phyloP scores from a whole-genome alignment of 2,888 invertebrate species.

The Troides helena region DNA sequence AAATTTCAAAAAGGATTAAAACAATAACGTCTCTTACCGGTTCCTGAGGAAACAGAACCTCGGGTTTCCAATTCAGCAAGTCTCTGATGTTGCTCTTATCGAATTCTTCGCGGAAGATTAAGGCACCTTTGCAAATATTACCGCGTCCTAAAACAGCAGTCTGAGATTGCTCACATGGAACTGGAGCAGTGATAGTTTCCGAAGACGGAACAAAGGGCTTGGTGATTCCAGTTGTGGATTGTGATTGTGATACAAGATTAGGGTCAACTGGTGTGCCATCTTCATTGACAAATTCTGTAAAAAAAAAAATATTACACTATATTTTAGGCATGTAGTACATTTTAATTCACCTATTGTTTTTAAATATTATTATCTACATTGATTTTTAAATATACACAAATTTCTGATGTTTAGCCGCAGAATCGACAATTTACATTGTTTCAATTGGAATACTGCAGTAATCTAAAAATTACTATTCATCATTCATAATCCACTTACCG shows the following conservation, averaged over 20 bases:
- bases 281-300: conserved; percentile 63
- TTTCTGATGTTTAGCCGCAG: too few species aligned
- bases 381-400: too few species aligned
- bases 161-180: conserved; percentile 45
- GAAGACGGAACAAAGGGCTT: conserved; percentile 15
- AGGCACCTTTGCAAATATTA: conserved; percentile 70
- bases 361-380: too few species aligned
- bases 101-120: conserved; percentile 83
- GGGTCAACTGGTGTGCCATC: conserved; percentile 48
- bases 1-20: too few species aligned
- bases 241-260: conserved; percentile 6
- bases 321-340: too few species aligned
- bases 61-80: conserved; percentile 71
- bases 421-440: too few species aligned
- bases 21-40: conserved; percentile 72
- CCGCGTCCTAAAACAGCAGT: conserved; percentile 50
- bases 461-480: neutral
- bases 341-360: too few species aligned
- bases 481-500: conserved; percentile 49
- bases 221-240: neutral
- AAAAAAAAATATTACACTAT: neutral
- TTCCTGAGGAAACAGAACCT: conserved; percentile 78
- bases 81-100: conserved; percentile 48
- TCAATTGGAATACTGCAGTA: neutral
- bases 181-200: conserved; percentile 28